A percentile compares a stretch with the other conserved stretches of the same genome.
Evolutionary conservation across 2,113 vertebrate species (phyloP).

Genomic region (Cryptotis parvus): DNA sequence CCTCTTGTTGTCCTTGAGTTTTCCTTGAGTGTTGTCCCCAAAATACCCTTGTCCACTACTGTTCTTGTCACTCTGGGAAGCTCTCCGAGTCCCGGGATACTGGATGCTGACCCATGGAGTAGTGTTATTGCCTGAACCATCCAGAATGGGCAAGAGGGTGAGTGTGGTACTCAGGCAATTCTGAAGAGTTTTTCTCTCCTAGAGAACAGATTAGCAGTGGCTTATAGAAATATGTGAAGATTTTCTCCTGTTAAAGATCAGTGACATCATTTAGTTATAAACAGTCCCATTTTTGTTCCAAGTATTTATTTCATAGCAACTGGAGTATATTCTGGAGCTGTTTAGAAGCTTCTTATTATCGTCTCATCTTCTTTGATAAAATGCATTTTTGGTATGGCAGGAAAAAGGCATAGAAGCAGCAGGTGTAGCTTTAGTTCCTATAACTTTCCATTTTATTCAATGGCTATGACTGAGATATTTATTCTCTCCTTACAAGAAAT

Average conservation of each 20-base stretch:
- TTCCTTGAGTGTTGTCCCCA: background rate
- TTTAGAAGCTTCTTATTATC: background rate
- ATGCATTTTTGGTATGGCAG: background rate
- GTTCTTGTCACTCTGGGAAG: background rate
- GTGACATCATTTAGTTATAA: background rate
- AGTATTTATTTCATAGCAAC: background rate
- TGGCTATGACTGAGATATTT: background rate
- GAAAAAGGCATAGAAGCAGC: background rate
- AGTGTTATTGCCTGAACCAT: background rate
- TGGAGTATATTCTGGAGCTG: background rate
- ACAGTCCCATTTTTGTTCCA: background rate
- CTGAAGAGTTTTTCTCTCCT: background rate
- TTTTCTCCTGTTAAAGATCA: background rate
- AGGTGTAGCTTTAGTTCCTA: background rate
- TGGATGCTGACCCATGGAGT: background rate
- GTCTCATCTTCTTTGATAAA: background rate
- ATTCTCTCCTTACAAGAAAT: background rate
- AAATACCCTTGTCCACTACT: background rate
- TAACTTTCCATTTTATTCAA: background rate
- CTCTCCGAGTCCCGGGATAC: background rate
- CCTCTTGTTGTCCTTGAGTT: background rate
- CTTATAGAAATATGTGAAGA: background rate
- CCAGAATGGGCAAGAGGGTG: background rate
- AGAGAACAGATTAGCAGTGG: slow-evolving; percentile 4
- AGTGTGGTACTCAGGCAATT: background rate